A percentile compares a stretch with the other conserved stretches of the same genome.
Conservation (phyloP, 2,113 vertebrate genomes). For the Gnathonemus longibarbis region DNA sequence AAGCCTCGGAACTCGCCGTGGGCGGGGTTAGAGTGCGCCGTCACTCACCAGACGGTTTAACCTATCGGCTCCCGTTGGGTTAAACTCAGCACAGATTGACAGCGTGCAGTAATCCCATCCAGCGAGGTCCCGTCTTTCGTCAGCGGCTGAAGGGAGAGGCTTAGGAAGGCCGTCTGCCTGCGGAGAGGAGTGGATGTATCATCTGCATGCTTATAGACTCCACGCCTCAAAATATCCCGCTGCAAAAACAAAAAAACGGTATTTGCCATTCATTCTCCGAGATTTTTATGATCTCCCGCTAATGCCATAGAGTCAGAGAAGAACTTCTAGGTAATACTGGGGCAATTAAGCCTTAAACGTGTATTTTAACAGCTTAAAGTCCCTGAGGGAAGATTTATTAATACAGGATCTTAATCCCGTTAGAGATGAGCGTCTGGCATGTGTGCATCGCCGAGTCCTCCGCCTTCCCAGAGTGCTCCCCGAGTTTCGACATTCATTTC, state of each 20-base stretch:
- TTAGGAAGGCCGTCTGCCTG: not conserved
- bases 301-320: not conserved
- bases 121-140: not conserved
- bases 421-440: not conserved
- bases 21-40: not conserved
- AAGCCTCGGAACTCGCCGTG: not conserved
- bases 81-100: not conserved
- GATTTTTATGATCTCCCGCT: not conserved
- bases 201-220: not conserved
- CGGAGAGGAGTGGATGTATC: not conserved
- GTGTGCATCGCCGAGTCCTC: not conserved
- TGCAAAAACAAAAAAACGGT: not conserved
- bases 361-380: slow-evolving; percentile 17
- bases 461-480: not conserved
- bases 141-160: not conserved
- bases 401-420: slow-evolving; percentile 15
- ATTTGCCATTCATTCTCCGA: not conserved
- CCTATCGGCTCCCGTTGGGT: not conserved
- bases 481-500: slow-evolving; percentile 15
- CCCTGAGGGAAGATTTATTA: slow-evolving; percentile 6
- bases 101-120: not conserved
- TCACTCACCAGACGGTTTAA: not conserved
- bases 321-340: not conserved
- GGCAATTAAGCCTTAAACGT: slow-evolving; percentile 17
- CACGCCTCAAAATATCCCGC: not conserved